Conservation (phyloP, 2,888 invertebrate species). For the Galerucella pusilla region DNA sequence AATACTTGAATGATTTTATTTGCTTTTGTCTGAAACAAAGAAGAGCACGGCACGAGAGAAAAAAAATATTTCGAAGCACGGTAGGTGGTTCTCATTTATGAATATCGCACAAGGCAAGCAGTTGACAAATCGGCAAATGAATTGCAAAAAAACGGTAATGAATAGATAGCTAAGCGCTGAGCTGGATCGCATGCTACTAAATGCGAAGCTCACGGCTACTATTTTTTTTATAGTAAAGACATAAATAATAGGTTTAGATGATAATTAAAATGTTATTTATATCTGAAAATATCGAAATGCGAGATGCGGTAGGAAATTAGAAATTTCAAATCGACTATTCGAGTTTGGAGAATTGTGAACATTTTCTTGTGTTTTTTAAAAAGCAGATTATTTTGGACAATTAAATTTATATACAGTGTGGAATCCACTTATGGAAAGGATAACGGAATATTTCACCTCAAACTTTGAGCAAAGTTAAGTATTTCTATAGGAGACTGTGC, state of each 20-base stretch:
- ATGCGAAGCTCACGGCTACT: background rate
- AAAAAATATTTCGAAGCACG: background rate
- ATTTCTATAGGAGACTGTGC: too few relatives aligned
- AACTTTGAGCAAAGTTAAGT: too few relatives aligned
- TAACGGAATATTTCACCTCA: too few relatives aligned
- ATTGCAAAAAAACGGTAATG: background rate
- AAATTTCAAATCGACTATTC: background rate
- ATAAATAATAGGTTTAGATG: background rate
- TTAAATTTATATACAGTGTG: too few relatives aligned
- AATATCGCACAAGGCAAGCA: background rate
- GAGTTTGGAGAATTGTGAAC: too few relatives aligned
- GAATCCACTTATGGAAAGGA: too few relatives aligned
- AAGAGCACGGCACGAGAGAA: too few relatives aligned
- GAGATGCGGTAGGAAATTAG: background rate
- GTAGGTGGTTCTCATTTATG: constrained; percentile 1
- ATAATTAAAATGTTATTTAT: constrained; percentile 4
- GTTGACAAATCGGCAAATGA: constrained; percentile 2
- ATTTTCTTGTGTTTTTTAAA: too few relatives aligned
- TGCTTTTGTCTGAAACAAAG: background rate
- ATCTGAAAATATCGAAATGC: background rate
- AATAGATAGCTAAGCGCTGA: background rate
- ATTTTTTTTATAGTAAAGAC: background rate
- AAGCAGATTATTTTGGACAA: too few relatives aligned
- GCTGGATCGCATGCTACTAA: constrained; percentile 3
- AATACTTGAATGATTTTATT: background rate